phyloP scores from a whole-genome alignment of 2,797 vertebrate genomes.

The Thamnophis elegans region DNA sequence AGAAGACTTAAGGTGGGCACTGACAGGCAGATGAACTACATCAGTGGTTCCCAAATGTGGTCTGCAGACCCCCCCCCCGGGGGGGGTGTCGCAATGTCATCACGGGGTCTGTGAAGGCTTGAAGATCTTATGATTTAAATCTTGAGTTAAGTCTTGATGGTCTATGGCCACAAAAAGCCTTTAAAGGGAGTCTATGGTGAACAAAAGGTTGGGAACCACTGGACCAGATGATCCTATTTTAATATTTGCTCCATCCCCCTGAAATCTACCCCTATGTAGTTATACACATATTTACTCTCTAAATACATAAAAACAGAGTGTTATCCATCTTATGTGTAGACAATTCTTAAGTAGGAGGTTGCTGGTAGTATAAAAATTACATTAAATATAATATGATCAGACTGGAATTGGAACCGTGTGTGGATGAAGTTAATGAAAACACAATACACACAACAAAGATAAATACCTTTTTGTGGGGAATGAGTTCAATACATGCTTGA shows the following conservation, averaged over 20 bases:
- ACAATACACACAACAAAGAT: background rate
- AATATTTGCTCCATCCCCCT: too few relatives aligned
- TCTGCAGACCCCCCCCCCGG: background rate
- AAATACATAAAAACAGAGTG: background rate
- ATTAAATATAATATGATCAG: background rate
- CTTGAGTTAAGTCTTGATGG: background rate
- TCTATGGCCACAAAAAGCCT: background rate
- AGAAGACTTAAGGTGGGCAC: background rate
- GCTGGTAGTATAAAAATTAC: background rate
- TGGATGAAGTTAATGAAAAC: background rate
- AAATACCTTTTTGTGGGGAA: constrained; percentile 96
- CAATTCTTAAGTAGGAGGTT: background rate
- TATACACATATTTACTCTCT: background rate
- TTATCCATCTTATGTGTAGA: background rate
- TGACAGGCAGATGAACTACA: background rate
- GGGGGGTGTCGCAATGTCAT: background rate
- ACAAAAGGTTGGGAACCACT: background rate
- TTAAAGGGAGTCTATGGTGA: background rate
- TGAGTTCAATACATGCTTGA: constrained; percentile 90
- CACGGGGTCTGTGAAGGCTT: background rate
- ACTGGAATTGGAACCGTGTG: background rate
- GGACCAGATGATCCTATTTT: background rate
- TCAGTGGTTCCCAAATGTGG: background rate
- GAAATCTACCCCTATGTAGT: background rate
- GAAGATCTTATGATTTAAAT: background rate